These are phyloP conservation scores for Vidua macroura DNA, from an alignment of 2,113 vertebrate genomes.

Conservation along the genomic window DNA sequence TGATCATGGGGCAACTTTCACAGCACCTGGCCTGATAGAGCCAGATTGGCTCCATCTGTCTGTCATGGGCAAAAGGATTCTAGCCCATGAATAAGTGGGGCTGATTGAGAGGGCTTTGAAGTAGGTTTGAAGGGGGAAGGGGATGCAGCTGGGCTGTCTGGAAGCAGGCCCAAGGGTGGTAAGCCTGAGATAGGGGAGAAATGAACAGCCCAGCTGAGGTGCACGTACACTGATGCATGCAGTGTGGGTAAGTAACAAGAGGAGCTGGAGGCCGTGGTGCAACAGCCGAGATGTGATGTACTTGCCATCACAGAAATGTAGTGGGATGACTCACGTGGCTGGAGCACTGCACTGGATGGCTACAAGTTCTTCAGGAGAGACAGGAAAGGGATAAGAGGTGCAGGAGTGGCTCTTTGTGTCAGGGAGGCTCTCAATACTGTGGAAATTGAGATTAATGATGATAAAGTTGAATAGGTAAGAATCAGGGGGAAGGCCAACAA, in stretches of 20 bases:
- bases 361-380: neutral
- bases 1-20: neutral
- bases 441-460: neutral
- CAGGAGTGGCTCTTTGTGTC: neutral
- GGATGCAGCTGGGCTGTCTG: neutral
- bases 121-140: neutral
- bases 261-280: neutral
- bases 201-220: neutral
- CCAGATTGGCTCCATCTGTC: neutral
- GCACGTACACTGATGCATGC: neutral
- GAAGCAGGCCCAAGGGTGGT: no score
- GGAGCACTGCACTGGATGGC: neutral
- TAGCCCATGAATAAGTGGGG: neutral
- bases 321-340: neutral
- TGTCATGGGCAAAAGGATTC: neutral
- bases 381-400: neutral
- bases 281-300: neutral
- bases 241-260: neutral
- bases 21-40: neutral
- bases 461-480: neutral
- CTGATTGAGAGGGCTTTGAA: neutral
- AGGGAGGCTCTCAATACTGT: neutral
- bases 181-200: neutral
- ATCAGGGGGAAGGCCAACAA: neutral
- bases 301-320: neutral